Percentiles rank a stretch among this genome's conserved stretches.
phyloP scores from a whole-genome alignment of 2,888 invertebrate genomes.

The Parthenolecanium corni region DNA sequence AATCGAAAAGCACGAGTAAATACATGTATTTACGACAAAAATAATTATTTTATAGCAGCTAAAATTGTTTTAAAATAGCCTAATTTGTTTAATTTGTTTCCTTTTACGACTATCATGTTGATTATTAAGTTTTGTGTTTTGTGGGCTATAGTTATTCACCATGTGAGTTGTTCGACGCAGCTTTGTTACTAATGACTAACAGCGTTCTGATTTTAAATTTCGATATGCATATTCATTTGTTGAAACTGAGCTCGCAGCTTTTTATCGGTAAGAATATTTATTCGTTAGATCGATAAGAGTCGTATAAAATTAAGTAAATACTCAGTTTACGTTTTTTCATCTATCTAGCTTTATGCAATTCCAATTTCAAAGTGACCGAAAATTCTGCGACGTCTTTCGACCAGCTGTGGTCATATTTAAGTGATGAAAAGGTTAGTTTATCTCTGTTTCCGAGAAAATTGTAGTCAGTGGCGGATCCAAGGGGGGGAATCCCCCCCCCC shows the following conservation, averaged over 20 bases:
- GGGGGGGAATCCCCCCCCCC: too few relatives aligned
- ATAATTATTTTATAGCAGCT: too few relatives aligned
- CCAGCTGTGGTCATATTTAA: not conserved
- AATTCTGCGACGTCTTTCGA: too few relatives aligned
- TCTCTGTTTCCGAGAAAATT: too few relatives aligned
- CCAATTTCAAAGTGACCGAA: not conserved
- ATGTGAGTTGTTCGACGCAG: not conserved
- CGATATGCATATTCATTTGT: conserved; percentile 10
- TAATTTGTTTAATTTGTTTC: too few relatives aligned
- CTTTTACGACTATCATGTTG: too few relatives aligned
- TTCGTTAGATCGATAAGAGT: not conserved
- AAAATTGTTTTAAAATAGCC: too few relatives aligned
- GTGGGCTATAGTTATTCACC: not conserved
- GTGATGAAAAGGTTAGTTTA: not conserved
- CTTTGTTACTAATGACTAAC: conserved; percentile 6
- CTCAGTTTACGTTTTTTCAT: not conserved
- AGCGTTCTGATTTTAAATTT: conserved; percentile 13
- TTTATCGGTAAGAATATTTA: conserved; percentile 10
- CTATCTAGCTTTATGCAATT: not conserved
- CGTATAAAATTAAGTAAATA: too few relatives aligned
- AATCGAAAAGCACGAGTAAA: too few relatives aligned
- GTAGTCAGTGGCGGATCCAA: too few relatives aligned
- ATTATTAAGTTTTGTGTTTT: not conserved
- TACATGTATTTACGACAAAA: too few relatives aligned
- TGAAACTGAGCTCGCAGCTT: not conserved